Base-by-base conservation (phyloP, 2,113 vertebrate species). In the Forbesichthys agassizii region DNA sequence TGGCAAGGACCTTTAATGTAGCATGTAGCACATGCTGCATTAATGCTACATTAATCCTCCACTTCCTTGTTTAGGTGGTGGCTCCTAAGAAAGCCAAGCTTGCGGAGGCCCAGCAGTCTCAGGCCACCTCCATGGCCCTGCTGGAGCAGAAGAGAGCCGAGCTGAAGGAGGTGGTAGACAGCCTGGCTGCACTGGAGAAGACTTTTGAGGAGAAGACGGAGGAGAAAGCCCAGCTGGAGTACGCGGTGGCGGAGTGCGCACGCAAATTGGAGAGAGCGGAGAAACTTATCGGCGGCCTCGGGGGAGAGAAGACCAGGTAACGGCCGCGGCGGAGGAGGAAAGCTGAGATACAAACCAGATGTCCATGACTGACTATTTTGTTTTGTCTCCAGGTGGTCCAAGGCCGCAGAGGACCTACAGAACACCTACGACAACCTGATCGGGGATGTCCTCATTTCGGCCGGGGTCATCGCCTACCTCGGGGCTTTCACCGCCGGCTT, bases 221-320 rank as follows among this genome's bases (percentile, higher is more conserved):
- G 66, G 95, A 98, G 85, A 98, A 98, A 68, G 93, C 91, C 73
- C 91, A 84, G 67, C 90, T 99, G 72, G 96, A 99, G 88, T 83
- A 93, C 58, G 95, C 98, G 80, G 96, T 98, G 83, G 96, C 98
- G 61, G 81, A 95, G 69, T 99, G 98, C 74, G 96, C 95, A 75
- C 95, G 92, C 79, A 98, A 99, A 84, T 88, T 99, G 78, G 94
- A 97, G 77, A 92, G 96, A 76, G 98, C 96, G 2, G 95, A 96
- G 80, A 96, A 97, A 71, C 83, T 99, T 54, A 99, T 98, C 67
- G 95, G 96, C 81, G 95, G 96, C 57, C 94, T 99, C 47, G 96
- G 97, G 64, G 98, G 97, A 91, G 98, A 99, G 86, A 98, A 96
- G 88, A 94, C 93, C 73, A 97, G 98, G 97, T 99, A 2, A 4